A percentile compares a stretch with the other conserved stretches of the same genome.
Conservation (phyloP, 2,888 invertebrate genomes). For the Halictus quadricinctus region DNA sequence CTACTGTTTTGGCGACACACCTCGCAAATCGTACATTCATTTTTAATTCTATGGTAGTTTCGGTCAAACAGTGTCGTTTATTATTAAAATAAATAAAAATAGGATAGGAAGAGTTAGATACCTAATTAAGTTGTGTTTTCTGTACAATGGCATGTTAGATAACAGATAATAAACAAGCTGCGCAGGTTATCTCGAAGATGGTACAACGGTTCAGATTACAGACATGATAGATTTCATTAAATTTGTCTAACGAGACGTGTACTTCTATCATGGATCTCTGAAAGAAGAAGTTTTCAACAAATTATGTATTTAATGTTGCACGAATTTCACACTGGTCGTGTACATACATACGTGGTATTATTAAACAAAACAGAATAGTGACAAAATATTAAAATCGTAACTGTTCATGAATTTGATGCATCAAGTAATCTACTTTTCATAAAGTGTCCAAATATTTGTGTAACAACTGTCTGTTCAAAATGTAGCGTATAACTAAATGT, state of each 20-base stretch:
- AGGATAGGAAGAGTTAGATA: background rate
- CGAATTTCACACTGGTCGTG: background rate
- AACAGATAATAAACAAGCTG: background rate
- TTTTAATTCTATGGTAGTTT: too few relatives aligned
- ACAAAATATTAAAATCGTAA: too few relatives aligned
- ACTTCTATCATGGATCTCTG: slow-evolving; percentile 10
- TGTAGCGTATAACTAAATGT: too few relatives aligned
- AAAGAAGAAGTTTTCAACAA: slow-evolving; percentile 5
- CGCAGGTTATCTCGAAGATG: background rate
- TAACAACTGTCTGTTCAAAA: too few relatives aligned
- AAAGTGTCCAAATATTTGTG: too few relatives aligned
- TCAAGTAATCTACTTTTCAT: too few relatives aligned
- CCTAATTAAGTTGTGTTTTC: background rate
- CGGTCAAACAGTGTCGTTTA: background rate
- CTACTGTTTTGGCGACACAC: too few relatives aligned
- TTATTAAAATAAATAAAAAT: background rate
- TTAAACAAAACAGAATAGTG: too few relatives aligned
- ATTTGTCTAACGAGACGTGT: background rate
- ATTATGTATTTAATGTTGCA: background rate
- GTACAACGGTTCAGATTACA: slow-evolving; percentile 17
- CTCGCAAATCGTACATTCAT: too few relatives aligned
- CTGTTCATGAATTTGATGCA: too few relatives aligned
- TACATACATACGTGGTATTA: too few relatives aligned
- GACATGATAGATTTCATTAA: slow-evolving; percentile 14
- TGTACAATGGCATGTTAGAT: background rate